Percentiles rank a stretch among this genome's conserved stretches.
Conservation (phyloP, 2,113 vertebrate genomes). For the Patagioenas fasciata region DNA sequence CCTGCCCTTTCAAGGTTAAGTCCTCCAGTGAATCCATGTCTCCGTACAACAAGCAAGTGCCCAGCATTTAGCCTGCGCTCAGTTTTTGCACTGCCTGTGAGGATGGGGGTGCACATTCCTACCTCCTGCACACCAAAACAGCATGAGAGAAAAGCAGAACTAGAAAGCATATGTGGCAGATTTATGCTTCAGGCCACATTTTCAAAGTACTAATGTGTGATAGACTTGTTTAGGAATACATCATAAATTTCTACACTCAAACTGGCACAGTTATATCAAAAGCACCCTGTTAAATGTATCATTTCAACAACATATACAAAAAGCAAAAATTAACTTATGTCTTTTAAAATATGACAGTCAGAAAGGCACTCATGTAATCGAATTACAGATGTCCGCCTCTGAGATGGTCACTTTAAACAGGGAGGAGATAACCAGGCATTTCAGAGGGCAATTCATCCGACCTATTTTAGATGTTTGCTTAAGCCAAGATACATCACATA, state of each 20-base stretch:
- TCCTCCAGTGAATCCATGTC: background rate
- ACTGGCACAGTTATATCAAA: background rate
- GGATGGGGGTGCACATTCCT: rapidly evolving
- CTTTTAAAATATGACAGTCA: background rate
- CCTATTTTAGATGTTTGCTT: constrained; percentile 33
- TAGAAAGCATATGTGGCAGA: background rate
- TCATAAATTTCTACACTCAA: background rate
- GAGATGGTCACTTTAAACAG: background rate
- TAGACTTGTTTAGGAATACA: background rate
- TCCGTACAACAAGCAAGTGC: background rate
- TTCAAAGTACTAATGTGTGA: background rate
- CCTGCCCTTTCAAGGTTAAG: background rate
- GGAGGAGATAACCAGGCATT: background rate
- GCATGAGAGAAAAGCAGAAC: rapidly evolving
- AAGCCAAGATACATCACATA: constrained; percentile 15
- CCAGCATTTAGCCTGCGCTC: background rate
- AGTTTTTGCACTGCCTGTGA: background rate
- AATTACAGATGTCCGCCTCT: background rate
- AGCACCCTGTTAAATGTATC: background rate
- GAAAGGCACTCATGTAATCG: background rate
- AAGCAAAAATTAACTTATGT: background rate
- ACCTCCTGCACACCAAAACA: background rate
- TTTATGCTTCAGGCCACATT: background rate
- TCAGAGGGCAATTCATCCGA: background rate
- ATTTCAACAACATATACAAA: background rate